These are phyloP conservation scores for Heteronetta atricapilla DNA, from an alignment of 2,113 vertebrate genomes.

Conservation along the genomic window DNA sequence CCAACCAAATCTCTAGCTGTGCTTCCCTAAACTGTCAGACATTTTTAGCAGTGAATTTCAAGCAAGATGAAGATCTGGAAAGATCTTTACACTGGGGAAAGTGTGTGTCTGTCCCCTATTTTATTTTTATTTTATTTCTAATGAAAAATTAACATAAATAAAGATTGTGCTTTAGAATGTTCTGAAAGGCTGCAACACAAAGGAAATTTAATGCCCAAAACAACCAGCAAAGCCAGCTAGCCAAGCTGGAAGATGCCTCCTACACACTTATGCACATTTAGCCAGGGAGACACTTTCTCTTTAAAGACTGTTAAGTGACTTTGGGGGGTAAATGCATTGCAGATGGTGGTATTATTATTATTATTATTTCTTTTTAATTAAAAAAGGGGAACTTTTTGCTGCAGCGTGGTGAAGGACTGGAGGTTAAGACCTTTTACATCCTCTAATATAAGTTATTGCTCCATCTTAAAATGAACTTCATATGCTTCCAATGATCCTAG, in stretches of 20 bases:
- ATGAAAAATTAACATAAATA: background rate
- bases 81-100: background rate
- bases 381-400: constrained; percentile 8
- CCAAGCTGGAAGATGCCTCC: background rate
- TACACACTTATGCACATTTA: background rate
- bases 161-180: background rate
- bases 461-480: constrained; percentile 62
- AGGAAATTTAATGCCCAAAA: background rate
- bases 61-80: background rate
- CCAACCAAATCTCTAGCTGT: background rate
- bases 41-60: background rate
- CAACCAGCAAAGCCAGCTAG: background rate
- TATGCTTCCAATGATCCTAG: constrained; percentile 65
- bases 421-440: constrained; percentile 72
- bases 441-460: constrained; percentile 62
- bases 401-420: constrained; percentile 3
- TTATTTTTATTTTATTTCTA: background rate
- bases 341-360: constrained; percentile 34
- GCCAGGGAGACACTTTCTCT: background rate
- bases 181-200: background rate
- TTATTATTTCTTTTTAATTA: constrained; percentile 18
- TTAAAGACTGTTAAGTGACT: constrained; percentile 24
- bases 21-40: background rate
- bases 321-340: constrained; percentile 29
- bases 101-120: background rate